Conservation (phyloP, 2,888 invertebrate genomes). For the Idaea dimidiata region DNA sequence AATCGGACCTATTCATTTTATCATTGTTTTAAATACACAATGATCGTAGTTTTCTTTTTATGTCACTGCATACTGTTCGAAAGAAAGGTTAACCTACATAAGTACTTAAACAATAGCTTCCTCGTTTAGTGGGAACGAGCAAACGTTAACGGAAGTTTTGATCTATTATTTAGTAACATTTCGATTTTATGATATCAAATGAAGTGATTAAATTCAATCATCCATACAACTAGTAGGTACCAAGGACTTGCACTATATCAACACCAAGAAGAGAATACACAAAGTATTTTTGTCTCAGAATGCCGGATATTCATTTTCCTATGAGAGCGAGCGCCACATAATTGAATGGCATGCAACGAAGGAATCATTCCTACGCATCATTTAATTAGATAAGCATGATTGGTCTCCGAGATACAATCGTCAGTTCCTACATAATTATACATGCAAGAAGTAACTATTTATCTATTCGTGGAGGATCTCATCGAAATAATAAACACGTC, state of each 20-base stretch:
- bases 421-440: background rate
- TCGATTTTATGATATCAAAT: background rate
- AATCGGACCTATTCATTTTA: background rate
- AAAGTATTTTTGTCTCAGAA: background rate
- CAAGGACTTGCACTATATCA: background rate
- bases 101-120: background rate
- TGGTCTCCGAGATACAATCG: background rate
- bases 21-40: background rate
- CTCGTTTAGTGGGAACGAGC: background rate
- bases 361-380: background rate
- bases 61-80: background rate
- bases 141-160: background rate
- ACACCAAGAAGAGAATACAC: background rate
- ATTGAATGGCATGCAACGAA: background rate
- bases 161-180: background rate
- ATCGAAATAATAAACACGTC: background rate
- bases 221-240: background rate
- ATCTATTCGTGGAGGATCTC: background rate
- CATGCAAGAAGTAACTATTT: background rate
- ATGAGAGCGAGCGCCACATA: slow-evolving; percentile 1
- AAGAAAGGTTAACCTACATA: background rate
- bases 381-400: background rate
- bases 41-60: background rate
- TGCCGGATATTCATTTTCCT: background rate
- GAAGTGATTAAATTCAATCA: background rate